These are phyloP conservation scores for Ophraella communa DNA, from an alignment of 2,888 invertebrate genomes.

Conservation along the genomic window DNA sequence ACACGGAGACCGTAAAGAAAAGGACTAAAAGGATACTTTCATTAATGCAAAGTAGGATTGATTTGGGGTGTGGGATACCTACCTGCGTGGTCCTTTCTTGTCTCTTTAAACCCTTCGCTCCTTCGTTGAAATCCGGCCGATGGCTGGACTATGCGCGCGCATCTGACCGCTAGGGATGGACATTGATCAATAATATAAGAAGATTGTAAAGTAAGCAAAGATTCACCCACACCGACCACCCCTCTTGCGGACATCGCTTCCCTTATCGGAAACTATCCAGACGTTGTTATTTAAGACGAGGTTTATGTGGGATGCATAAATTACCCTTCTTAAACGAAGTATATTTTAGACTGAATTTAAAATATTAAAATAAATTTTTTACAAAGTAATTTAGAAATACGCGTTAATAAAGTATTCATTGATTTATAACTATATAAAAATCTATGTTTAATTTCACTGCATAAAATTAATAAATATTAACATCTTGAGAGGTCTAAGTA, in stretches of 20 bases:
- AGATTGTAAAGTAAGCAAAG: constrained; percentile 63
- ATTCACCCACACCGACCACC: constrained; percentile 40
- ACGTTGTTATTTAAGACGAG: neutral
- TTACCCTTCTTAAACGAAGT: no score
- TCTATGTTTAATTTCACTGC: no score
- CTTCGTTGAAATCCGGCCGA: constrained; percentile 39
- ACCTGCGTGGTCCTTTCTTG: constrained; percentile 32
- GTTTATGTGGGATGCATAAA: neutral
- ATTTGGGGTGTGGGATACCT: constrained; percentile 41
- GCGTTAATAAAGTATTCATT: no score
- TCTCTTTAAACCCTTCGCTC: constrained; percentile 38
- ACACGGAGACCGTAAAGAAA: constrained; percentile 48
- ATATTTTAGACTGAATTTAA: no score
- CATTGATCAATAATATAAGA: constrained; percentile 62
- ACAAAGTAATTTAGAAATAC: no score
- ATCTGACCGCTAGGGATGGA: constrained; percentile 60
- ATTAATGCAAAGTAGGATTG: constrained; percentile 54
- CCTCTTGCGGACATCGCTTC: constrained; percentile 37
- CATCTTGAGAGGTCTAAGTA: no score
- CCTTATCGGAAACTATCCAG: constrained; percentile 15
- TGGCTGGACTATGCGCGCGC: constrained; percentile 59
- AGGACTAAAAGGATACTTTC: constrained; percentile 46
- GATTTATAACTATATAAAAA: no score
- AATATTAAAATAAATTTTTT: no score
- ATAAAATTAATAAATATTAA: no score